Evolutionary conservation across 1,140 invertebrate species (phyloP), one percentile per base, ranked within the genome.

Genomic region (Vanessa tameamea): DNA sequence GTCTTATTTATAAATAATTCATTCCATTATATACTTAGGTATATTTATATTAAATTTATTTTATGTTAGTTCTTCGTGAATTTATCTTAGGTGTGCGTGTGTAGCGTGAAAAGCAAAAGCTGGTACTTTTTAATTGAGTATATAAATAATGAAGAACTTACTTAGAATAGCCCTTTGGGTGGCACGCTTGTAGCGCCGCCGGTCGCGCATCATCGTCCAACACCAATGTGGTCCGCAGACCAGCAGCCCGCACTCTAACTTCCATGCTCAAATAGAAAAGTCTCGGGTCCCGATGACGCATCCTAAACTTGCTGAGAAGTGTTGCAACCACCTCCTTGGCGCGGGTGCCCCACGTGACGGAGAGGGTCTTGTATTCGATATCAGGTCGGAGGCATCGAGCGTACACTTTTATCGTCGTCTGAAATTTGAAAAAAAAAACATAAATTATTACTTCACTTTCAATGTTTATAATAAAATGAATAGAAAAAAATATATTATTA

Each of bases 251-350:
- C 16, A 98, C 96, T 2, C 96, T 96, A 43, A 98, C 97, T 92
- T 98, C 98, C 97, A 98, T 98, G 75, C 97, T 97, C 15, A 98
- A 94, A 90, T 97, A 98, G 92, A 98, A 98, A n/a, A 98, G 94
- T 81, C 97, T 95, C 0, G 97, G 97, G 91, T 98, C 98, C 31
- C 97, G 94, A 87, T 98, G 97, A 79, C 97, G 95, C 96, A 98
- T 98, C 83, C 97, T 95, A 87, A 97, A 98, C 94, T 98, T 98
- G 84, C 96, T 95, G 67, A 98, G 93, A n/a, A 98, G 92, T 59
- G 96, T 96, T 65, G 94, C 92, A 3, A 98, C 97, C 51, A 98
- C 95, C 93, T 98, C 96, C 82, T 96, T 95, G 81, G 97, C 97
- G 0, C 96, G 96, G 11, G 97, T 98, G 77, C 97, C 95, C 90